Evolutionary conservation across 2,888 invertebrate genomes (phyloP), one percentile per base, ranked within the genome.

Genomic region (Lasioglossum calceatum): DNA sequence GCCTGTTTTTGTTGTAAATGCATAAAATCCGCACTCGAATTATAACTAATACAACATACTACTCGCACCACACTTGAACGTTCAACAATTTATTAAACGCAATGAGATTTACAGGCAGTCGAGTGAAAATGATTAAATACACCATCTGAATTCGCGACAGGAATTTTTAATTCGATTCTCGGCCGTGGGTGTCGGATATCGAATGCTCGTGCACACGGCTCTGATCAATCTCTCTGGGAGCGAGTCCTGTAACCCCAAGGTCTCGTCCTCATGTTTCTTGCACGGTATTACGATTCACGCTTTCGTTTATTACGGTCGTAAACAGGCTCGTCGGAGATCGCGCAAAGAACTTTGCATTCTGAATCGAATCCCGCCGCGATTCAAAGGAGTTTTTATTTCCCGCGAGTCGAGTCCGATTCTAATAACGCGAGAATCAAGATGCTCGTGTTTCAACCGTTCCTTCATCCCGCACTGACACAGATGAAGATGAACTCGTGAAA

Each of bases 291-390:
- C 27, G 77, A 83, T 58, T 19, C 32, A 5, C 47, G 39, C 19
- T 32, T 71, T 39, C 50, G 27, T 70, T 74, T 54, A 50, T 54
- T 54, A 70, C 32, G 23, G 42, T 73, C 72, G 72, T 73, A 82
- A 82, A 82, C 82, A 79, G 64, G 36, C 61, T 73, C 27, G 32
- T 64, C 14, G 54, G 27, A 12, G 42, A 76, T 23, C 84, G 58
- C 39, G 42, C 36, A 72, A 58, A 74, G 47, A 47, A 61, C n/a
- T 50, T 74, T 14, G 84, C 74, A 16, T 78, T 27, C 36, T 77
- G 61, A 85, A 85, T 54, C 42, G 84, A 84, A 84, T 72, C 50
- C 42, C 71, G 32, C 61, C 27, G 12, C 64, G 64, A 54, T 67
- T 39, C 50, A 44, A 79, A 76, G 8, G 36, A 27, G 64, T 27